Evolutionary conservation across 2,113 vertebrate species (phyloP).

Genomic region (Salvelinus namaycush): DNA sequence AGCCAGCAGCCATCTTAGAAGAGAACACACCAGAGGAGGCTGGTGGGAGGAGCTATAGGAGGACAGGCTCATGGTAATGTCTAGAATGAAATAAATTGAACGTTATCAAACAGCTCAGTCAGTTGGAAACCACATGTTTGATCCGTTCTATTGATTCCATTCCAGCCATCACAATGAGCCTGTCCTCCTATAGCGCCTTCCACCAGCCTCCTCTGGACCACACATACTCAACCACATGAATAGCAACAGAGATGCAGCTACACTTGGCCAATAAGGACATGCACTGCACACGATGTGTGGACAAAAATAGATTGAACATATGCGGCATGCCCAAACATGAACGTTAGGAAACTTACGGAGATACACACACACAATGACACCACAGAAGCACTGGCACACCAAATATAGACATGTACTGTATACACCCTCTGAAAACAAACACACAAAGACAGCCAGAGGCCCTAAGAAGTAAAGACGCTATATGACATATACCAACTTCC

Average conservation of each 20-base stretch:
- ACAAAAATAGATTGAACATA: constrained; percentile 49
- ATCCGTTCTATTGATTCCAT: too few species aligned
- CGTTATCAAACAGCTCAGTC: too few species aligned
- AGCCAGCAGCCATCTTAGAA: constrained; percentile 44
- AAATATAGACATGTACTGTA: constrained; percentile 41
- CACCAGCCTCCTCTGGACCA: constrained; percentile 2
- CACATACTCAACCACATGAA: constrained; percentile 45
- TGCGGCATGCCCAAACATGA: constrained; percentile 32
- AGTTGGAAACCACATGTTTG: too few species aligned
- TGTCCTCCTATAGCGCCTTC: too few species aligned
- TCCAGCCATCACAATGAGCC: too few species aligned
- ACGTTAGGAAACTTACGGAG: constrained; percentile 30
- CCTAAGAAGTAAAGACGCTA: constrained; percentile 50
- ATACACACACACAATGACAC: constrained; percentile 27
- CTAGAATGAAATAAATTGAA: too few species aligned
- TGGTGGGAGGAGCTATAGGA: too few species aligned
- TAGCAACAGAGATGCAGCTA: constrained; percentile 27
- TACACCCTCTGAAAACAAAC: constrained; percentile 38
- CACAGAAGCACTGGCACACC: constrained; percentile 46
- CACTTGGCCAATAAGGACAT: constrained; percentile 20
- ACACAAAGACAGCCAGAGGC: constrained; percentile 56
- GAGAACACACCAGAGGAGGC: constrained; percentile 30
- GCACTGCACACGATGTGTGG: constrained; percentile 16
- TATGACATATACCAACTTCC: constrained; percentile 27
- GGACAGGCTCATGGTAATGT: too few species aligned